A percentile compares a stretch with the other conserved stretches of the same genome.
These are phyloP conservation scores for Pseudachorutes palmiensis DNA, from an alignment of 1,140 invertebrate species.

Conservation along the genomic window DNA sequence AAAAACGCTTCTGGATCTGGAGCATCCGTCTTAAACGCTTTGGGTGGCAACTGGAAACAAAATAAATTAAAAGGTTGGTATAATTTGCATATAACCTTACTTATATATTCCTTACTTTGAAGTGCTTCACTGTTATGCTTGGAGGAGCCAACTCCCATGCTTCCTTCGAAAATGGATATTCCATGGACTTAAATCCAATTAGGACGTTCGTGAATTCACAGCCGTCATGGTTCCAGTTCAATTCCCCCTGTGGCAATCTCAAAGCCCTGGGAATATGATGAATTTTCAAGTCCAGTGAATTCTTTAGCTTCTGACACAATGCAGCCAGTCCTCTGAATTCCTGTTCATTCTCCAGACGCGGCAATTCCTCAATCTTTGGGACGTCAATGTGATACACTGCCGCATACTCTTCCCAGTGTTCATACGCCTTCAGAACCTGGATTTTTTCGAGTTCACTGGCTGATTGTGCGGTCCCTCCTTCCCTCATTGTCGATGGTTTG, in stretches of 20 bases:
- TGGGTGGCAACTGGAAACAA: too few relatives aligned
- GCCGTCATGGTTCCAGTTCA: not conserved
- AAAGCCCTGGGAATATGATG: not conserved
- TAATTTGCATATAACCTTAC: too few relatives aligned
- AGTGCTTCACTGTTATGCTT: too few relatives aligned
- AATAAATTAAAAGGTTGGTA: too few relatives aligned
- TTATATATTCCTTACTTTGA: too few relatives aligned
- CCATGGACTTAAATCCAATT: not conserved
- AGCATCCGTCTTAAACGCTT: too few relatives aligned
- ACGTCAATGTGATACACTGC: not conserved
- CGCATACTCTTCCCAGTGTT: not conserved
- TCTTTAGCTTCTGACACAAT: not conserved
- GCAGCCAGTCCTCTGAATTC: not conserved
- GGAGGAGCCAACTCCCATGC: too few relatives aligned
- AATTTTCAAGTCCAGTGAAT: not conserved
- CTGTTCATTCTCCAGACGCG: not conserved
- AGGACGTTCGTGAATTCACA: not conserved
- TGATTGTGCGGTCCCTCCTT: too few relatives aligned
- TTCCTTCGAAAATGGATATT: too few relatives aligned
- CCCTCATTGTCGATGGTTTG: not conserved
- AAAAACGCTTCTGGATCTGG: too few relatives aligned
- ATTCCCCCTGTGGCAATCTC: not conserved
- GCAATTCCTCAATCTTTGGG: not conserved
- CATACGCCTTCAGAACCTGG: not conserved
- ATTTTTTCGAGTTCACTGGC: not conserved